Evolutionary conservation across 2,113 vertebrate genomes (phyloP).

Genomic region (Tragelaphus strepsiceros): DNA sequence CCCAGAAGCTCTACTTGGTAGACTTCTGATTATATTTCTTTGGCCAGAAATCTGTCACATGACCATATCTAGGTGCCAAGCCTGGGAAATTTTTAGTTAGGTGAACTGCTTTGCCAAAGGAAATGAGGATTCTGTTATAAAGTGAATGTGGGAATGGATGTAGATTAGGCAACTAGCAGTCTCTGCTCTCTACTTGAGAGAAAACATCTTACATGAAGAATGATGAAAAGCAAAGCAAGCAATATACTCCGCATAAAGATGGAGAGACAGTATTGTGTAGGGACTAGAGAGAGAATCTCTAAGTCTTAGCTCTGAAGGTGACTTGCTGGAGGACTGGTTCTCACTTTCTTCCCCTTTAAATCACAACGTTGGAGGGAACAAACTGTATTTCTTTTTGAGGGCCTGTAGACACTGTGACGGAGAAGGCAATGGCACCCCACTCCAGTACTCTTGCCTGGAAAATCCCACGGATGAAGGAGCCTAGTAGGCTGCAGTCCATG

Average conservation of each 20-base stretch:
- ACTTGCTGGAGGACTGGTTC: not conserved
- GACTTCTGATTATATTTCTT: not conserved
- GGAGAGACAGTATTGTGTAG: not conserved
- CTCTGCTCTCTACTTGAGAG: not conserved
- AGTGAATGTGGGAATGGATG: not conserved
- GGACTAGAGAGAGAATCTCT: not conserved
- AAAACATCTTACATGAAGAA: not conserved
- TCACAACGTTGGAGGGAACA: not conserved
- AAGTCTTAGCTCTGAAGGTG: not conserved
- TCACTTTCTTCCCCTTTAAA: constrained; percentile 3
- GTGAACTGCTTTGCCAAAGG: not conserved
- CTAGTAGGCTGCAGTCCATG: too few relatives aligned
- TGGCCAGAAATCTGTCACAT: not conserved
- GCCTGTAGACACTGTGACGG: not conserved
- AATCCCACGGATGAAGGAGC: too few relatives aligned
- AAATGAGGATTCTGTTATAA: constrained; percentile 26
- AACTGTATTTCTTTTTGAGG: not conserved
- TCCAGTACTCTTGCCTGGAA: too few relatives aligned
- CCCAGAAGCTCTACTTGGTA: not conserved
- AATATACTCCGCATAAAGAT: not conserved
- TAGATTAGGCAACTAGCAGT: not conserved
- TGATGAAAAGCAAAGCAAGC: not conserved
- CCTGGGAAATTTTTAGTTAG: not conserved
- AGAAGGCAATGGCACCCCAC: too few relatives aligned
- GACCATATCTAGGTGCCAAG: not conserved